Conservation (phyloP, 2,797 vertebrate genomes). For the Sphenopsis melanotis region DNA sequence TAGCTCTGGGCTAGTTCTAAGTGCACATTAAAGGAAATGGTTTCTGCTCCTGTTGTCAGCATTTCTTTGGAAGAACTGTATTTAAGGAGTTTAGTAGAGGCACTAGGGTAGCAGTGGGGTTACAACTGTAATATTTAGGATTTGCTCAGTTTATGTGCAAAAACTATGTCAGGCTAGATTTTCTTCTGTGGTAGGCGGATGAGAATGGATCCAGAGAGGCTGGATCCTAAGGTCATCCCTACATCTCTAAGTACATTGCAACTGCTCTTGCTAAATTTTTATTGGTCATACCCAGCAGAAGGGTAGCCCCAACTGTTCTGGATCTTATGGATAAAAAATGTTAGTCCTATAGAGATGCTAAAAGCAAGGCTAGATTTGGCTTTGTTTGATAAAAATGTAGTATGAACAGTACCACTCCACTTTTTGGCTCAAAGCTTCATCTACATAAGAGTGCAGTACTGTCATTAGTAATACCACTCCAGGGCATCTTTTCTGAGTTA, state of each 20-base stretch:
- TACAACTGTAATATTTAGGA: not conserved
- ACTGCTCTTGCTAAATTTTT: not conserved
- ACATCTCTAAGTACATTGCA: not conserved
- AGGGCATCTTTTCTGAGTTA: constrained; percentile 41
- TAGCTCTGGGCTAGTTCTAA: not conserved
- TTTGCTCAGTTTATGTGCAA: not conserved
- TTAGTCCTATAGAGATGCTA: not conserved
- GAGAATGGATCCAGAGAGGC: not conserved
- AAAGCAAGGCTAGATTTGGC: not conserved
- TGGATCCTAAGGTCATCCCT: not conserved
- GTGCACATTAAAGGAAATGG: not conserved
- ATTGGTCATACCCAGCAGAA: not conserved
- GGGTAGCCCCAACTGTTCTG: not conserved
- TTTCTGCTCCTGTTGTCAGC: not conserved
- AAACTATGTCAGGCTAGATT: not conserved
- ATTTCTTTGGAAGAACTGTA: not conserved
- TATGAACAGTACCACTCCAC: not conserved
- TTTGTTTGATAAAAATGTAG: not conserved
- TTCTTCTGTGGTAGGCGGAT: not conserved
- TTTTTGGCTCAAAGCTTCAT: not conserved
- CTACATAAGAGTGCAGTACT: not conserved
- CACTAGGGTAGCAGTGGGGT: not conserved
- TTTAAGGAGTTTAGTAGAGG: not conserved
- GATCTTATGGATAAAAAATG: not conserved
- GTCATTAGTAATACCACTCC: constrained; percentile 7